phyloP scores from a whole-genome alignment of 2,797 vertebrate species.

The Chaetophractus vellerosus region DNA sequence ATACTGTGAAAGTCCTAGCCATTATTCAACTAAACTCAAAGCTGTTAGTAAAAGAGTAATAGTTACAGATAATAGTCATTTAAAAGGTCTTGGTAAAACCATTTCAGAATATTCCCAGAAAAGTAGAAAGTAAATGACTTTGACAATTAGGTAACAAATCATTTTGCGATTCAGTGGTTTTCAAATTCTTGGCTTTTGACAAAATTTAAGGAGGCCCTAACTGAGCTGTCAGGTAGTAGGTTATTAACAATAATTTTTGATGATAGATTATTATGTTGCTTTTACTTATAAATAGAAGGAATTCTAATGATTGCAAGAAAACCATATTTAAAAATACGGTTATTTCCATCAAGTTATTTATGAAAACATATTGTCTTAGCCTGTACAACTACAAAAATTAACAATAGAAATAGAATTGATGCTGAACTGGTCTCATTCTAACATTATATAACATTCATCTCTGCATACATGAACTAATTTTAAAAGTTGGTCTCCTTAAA shows the following conservation, averaged over 20 bases:
- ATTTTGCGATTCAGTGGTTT: conserved; percentile 2
- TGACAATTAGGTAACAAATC: neutral
- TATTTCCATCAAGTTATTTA: neutral
- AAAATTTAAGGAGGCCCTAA: neutral
- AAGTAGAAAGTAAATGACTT: neutral
- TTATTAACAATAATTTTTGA: neutral
- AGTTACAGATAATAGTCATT: neutral
- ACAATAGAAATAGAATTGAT: neutral
- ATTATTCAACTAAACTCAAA: neutral
- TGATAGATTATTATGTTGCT: neutral
- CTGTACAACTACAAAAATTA: neutral
- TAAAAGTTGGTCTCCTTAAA: neutral
- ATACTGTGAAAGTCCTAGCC: neutral
- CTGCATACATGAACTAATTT: neutral
- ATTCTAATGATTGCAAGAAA: conserved; percentile 29
- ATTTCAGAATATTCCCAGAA: conserved; percentile 24
- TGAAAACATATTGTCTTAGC: neutral
- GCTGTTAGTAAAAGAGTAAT: neutral
- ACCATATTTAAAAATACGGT: conserved; percentile 4
- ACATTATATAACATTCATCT: conserved; percentile 7
- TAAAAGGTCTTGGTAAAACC: neutral
- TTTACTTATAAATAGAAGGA: conserved; percentile 7
- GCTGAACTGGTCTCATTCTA: neutral
- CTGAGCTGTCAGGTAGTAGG: neutral
- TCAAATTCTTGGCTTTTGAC: conserved; percentile 43